These are phyloP conservation scores for Anhinga anhinga DNA, from an alignment of 2,113 vertebrate species.

Conservation along the genomic window DNA sequence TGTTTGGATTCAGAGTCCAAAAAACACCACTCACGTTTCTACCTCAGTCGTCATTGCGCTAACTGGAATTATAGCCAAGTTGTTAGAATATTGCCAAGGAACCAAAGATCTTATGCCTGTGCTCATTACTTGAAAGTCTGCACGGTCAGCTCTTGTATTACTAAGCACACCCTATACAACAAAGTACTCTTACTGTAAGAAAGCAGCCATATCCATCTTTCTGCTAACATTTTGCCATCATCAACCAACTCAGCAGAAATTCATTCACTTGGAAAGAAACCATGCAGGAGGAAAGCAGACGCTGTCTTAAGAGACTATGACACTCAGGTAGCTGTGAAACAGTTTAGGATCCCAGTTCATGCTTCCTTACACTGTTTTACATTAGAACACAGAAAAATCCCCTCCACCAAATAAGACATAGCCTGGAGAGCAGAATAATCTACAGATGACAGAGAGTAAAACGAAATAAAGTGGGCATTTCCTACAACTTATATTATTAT, in stretches of 20 bases:
- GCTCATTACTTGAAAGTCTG: not conserved
- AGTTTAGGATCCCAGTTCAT: not conserved
- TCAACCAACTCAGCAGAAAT: not conserved
- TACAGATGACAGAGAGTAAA: not conserved
- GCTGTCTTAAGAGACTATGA: not conserved
- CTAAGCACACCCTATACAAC: not conserved
- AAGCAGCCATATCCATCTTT: not conserved
- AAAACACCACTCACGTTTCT: not conserved
- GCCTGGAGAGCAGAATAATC: not conserved
- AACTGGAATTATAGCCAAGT: not conserved
- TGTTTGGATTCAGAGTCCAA: not conserved
- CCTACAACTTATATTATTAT: accelerated
- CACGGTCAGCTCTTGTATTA: not conserved
- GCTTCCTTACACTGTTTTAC: not conserved
- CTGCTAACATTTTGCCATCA: not conserved
- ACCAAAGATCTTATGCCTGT: not conserved
- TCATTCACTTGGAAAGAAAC: not conserved
- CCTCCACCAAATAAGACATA: not conserved
- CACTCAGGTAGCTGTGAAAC: not conserved
- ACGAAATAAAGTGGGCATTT: not conserved
- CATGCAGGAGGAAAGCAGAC: not conserved
- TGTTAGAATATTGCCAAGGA: not conserved
- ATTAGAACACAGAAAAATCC: not conserved
- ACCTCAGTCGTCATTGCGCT: not conserved
- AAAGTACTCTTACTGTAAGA: not conserved